These are phyloP conservation scores for Chascanopsetta lugubris DNA, from an alignment of 2,113 vertebrate species.

Conservation along the genomic window DNA sequence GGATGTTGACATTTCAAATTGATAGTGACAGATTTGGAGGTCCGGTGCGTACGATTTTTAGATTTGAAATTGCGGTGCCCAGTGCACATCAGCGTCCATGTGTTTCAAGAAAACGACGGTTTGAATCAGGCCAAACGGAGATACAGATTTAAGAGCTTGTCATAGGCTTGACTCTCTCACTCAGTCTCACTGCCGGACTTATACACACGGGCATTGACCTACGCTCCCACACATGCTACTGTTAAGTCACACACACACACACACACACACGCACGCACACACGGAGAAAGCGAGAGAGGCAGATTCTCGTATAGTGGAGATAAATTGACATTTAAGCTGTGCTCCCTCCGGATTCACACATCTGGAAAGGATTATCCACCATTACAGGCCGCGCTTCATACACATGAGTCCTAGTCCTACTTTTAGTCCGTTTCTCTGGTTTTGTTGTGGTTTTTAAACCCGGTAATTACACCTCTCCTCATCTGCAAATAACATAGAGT, in stretches of 20 bases:
- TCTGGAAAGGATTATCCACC: slow-evolving; percentile 67
- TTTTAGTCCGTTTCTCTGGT: slow-evolving; percentile 38
- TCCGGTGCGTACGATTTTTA: no score
- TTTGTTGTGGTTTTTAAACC: slow-evolving; percentile 51
- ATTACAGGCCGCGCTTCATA: slow-evolving; percentile 47
- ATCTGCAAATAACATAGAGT: slow-evolving; percentile 47
- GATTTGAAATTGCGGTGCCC: no score
- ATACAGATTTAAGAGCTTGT: slow-evolving; percentile 21
- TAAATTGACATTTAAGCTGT: slow-evolving; percentile 60
- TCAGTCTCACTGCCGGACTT: slow-evolving; percentile 1
- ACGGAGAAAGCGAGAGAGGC: slow-evolving; percentile 2
- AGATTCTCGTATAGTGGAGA: slow-evolving; percentile 35
- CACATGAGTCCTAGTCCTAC: slow-evolving; percentile 46
- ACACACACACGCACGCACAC: slow-evolving; percentile 22
- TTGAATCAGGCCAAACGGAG: no score
- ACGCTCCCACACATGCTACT: slow-evolving; percentile 29
- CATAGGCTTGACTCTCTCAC: slow-evolving; percentile 11
- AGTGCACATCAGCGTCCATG: not conserved
- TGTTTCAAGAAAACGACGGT: slow-evolving; percentile 6
- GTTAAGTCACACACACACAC: slow-evolving; percentile 27
- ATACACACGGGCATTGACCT: slow-evolving; percentile 29
- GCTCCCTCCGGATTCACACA: slow-evolving; percentile 63
- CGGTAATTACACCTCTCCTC: slow-evolving; percentile 54
- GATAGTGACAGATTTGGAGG: no score
- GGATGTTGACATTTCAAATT: no score